phyloP scores from a whole-genome alignment of 2,113 vertebrate genomes.

The Channa maculata region DNA sequence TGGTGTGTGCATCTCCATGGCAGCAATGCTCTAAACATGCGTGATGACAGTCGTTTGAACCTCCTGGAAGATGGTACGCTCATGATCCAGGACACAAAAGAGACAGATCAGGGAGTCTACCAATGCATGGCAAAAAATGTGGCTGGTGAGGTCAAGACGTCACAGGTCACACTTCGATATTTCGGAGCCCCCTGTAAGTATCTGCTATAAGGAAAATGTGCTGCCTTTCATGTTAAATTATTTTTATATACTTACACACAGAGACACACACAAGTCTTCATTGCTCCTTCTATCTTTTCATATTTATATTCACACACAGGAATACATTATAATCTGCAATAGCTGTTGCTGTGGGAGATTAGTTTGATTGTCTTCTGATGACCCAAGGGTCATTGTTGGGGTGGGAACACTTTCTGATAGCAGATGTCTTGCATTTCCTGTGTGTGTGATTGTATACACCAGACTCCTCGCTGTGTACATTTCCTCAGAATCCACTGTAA shows the following conservation, averaged over 20 bases:
- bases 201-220: slow-evolving; percentile 7
- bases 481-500: slow-evolving; percentile 45
- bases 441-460: slow-evolving; percentile 54
- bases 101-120: slow-evolving; percentile 96
- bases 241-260: background rate
- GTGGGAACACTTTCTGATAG: slow-evolving; percentile 39
- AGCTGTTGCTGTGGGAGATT: slow-evolving; percentile 18
- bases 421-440: slow-evolving; percentile 75
- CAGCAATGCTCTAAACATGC: slow-evolving; percentile 90
- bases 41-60: slow-evolving; percentile 93
- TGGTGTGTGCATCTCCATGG: background rate
- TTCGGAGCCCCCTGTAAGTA: slow-evolving; percentile 92
- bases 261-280: background rate
- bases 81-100: slow-evolving; percentile 96
- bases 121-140: slow-evolving; percentile 99
- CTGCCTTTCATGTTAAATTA: slow-evolving; percentile 6
- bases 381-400: slow-evolving; percentile 12
- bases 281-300: background rate
- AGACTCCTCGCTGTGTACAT: slow-evolving; percentile 44
- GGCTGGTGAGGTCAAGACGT: slow-evolving; percentile 96
- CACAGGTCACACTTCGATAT: slow-evolving; percentile 94
- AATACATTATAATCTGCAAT: background rate
- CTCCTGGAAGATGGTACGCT: slow-evolving; percentile 95
- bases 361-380: slow-evolving; percentile 6
- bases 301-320: slow-evolving; percentile 6